phyloP scores from a whole-genome alignment of 2,797 vertebrate species.

The Pempheris klunzingeri region DNA sequence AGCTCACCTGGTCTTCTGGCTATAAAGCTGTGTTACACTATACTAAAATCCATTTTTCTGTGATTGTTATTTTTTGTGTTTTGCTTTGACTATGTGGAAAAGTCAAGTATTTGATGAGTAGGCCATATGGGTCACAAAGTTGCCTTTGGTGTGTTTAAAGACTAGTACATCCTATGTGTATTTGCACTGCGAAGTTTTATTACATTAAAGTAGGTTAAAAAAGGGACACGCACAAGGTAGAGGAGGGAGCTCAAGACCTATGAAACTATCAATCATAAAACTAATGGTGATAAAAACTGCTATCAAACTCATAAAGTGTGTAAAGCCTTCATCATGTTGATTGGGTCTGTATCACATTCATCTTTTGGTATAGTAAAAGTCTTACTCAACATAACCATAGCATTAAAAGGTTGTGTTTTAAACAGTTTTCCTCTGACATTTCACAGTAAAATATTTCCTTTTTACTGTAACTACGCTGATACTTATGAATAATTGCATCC shows the following conservation, averaged over 20 bases:
- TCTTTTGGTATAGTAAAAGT: not conserved
- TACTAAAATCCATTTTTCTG: too few relatives aligned
- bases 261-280: too few relatives aligned
- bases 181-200: not conserved
- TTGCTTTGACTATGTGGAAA: too few relatives aligned
- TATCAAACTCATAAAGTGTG: not conserved
- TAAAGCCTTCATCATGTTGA: not conserved
- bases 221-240: not conserved
- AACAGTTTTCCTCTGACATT: too few relatives aligned
- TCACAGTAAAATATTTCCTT: not conserved
- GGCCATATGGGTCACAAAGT: not conserved
- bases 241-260: not conserved
- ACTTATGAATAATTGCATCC: not conserved
- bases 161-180: not conserved
- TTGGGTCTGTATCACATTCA: not conserved
- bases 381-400: slow-evolving; percentile 12
- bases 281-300: too few relatives aligned
- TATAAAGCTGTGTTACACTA: too few relatives aligned
- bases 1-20: too few relatives aligned
- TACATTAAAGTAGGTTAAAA: not conserved
- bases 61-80: too few relatives aligned
- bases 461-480: not conserved
- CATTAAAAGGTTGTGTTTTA: not conserved
- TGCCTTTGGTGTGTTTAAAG: not conserved
- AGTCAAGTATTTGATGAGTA: too few relatives aligned